phyloP scores from a whole-genome alignment of 2,888 invertebrate species.

The Alsophila aescularia region DNA sequence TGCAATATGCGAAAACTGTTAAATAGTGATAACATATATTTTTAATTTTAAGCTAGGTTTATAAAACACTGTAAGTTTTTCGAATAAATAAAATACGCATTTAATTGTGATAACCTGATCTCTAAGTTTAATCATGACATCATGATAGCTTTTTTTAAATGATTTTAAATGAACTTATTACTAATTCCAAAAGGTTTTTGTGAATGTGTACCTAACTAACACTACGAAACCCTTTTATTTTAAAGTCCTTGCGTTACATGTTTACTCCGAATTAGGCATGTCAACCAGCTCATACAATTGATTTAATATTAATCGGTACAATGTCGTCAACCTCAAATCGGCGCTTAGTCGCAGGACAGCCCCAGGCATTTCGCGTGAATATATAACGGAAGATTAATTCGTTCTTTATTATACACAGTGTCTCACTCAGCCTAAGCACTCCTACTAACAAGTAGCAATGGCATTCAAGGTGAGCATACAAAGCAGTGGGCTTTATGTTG shows the following conservation, averaged over 20 bases:
- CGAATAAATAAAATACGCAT: too few relatives aligned
- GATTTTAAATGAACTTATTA: too few relatives aligned
- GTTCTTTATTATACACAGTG: conserved; percentile 25
- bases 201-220: too few relatives aligned
- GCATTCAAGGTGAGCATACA: conserved; percentile 33
- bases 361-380: conserved; percentile 27
- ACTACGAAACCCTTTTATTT: not conserved
- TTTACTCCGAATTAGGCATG: not conserved
- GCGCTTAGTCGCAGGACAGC: not conserved
- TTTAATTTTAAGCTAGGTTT: too few relatives aligned
- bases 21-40: too few relatives aligned
- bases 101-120: too few relatives aligned
- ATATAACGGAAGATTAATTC: conserved; percentile 29
- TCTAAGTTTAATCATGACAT: too few relatives aligned
- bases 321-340: conserved; percentile 13
- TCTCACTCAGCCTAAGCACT: conserved; percentile 27
- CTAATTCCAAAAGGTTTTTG: too few relatives aligned
- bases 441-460: conserved; percentile 30
- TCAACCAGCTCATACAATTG: conserved; percentile 1
- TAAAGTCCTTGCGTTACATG: not conserved
- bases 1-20: too few relatives aligned
- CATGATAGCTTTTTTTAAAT: too few relatives aligned
- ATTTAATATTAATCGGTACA: not conserved
- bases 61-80: too few relatives aligned
- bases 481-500: not conserved